Conservation (phyloP, 2,888 invertebrate genomes). For the Lochmaea capreae region DNA sequence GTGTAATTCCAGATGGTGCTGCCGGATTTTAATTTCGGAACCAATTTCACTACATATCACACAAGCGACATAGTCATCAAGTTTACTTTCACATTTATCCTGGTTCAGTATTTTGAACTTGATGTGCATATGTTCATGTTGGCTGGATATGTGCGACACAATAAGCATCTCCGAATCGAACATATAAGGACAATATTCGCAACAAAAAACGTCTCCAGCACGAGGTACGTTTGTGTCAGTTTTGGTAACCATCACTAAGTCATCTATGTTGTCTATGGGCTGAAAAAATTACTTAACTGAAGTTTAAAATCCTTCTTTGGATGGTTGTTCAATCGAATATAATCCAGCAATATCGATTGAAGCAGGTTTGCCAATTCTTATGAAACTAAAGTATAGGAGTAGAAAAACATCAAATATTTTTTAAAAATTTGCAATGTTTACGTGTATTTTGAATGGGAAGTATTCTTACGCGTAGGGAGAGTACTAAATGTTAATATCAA, state of each 20-base stretch:
- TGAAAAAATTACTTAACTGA: slow-evolving; percentile 12
- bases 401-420: too few relatives aligned
- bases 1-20: slow-evolving; percentile 63
- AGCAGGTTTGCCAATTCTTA: too few relatives aligned
- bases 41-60: slow-evolving; percentile 57
- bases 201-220: slow-evolving; percentile 50
- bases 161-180: slow-evolving; percentile 41
- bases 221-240: slow-evolving; percentile 47
- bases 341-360: too few relatives aligned
- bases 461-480: too few relatives aligned
- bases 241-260: slow-evolving; percentile 46
- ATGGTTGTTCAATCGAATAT: too few relatives aligned
- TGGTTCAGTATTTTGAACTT: slow-evolving; percentile 45
- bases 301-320: too few relatives aligned
- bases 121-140: slow-evolving; percentile 42
- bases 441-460: too few relatives aligned
- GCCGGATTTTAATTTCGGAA: slow-evolving; percentile 55
- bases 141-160: slow-evolving; percentile 40
- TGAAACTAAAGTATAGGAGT: too few relatives aligned
- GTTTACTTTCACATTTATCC: slow-evolving; percentile 37
- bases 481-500: too few relatives aligned
- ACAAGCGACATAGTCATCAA: slow-evolving; percentile 51
- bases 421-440: too few relatives aligned
- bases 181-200: slow-evolving; percentile 48
- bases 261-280: slow-evolving; percentile 42